A percentile compares a stretch with the other conserved stretches of the same genome.
Evolutionary conservation across 1,140 invertebrate genomes (phyloP).

Genomic region (Diachasmimorpha longicaudata): DNA sequence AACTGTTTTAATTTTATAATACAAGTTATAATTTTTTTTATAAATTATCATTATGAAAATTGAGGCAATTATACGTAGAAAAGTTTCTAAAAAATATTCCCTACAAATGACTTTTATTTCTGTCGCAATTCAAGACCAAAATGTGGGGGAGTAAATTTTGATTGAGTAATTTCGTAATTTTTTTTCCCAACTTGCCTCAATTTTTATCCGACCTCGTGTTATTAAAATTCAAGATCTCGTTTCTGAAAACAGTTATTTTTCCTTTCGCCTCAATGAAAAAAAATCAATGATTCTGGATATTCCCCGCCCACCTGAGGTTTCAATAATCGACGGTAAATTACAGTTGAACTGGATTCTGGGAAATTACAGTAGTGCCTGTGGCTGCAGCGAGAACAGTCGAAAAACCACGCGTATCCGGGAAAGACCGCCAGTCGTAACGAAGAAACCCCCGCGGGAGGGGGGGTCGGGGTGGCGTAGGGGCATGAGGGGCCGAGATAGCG

Average conservation of each 20-base stretch:
- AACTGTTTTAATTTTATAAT: too few relatives aligned
- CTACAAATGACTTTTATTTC: too few relatives aligned
- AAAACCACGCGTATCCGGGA: conserved; percentile 5
- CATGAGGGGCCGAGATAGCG: neutral
- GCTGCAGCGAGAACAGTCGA: conserved; percentile 7
- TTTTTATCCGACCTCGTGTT: too few relatives aligned
- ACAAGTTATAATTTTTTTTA: too few relatives aligned
- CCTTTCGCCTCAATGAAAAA: neutral
- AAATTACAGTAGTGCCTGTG: conserved; percentile 24
- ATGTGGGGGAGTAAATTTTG: too few relatives aligned
- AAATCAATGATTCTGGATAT: neutral
- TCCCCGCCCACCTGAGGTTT: neutral
- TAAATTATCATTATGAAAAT: too few relatives aligned
- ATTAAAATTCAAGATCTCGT: too few relatives aligned
- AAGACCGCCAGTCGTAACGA: neutral
- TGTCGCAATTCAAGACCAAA: too few relatives aligned
- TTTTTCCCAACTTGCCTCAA: too few relatives aligned
- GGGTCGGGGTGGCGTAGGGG: neutral
- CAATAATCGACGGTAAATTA: conserved; percentile 24
- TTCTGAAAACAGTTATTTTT: neutral
- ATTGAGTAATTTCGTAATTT: too few relatives aligned
- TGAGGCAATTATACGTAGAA: too few relatives aligned
- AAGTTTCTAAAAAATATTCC: too few relatives aligned
- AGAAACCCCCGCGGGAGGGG: neutral
- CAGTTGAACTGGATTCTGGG: conserved; percentile 25